Conservation (phyloP, 2,113 vertebrate species). For the Sterrhoptilus dennistouni region DNA sequence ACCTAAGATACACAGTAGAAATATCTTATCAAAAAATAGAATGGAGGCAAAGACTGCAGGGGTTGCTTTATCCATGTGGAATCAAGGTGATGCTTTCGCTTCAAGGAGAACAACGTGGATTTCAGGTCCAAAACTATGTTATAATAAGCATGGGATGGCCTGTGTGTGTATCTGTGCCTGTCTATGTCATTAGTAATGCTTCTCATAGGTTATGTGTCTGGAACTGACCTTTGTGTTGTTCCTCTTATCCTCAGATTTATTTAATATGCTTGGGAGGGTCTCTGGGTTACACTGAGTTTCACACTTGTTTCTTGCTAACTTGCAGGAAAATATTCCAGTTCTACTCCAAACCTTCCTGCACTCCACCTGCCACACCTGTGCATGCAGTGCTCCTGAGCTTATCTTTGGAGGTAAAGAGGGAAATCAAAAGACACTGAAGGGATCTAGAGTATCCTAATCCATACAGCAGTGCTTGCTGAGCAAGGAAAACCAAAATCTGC, state of each 20-base stretch:
- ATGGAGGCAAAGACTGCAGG: not conserved
- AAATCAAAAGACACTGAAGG: not conserved
- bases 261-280: not conserved
- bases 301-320: not conserved
- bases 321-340: not conserved
- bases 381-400: not conserved
- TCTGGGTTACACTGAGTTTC: not conserved
- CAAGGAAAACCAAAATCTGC: not conserved
- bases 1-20: not conserved
- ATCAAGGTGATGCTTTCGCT: not conserved
- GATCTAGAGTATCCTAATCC: not conserved
- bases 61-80: not conserved
- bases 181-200: not conserved
- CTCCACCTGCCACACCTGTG: not conserved
- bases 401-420: not conserved
- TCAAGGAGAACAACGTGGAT: not conserved
- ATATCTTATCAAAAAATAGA: not conserved
- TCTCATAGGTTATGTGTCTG: not conserved
- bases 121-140: not conserved
- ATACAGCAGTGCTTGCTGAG: not conserved
- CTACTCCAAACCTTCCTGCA: not conserved
- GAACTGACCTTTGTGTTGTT: not conserved
- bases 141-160: rapidly evolving
- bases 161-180: not conserved
- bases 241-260: not conserved